Percentiles rank a stretch among this genome's conserved stretches.
phyloP scores from a whole-genome alignment of 2,888 invertebrate species.

The Seira musarum region DNA sequence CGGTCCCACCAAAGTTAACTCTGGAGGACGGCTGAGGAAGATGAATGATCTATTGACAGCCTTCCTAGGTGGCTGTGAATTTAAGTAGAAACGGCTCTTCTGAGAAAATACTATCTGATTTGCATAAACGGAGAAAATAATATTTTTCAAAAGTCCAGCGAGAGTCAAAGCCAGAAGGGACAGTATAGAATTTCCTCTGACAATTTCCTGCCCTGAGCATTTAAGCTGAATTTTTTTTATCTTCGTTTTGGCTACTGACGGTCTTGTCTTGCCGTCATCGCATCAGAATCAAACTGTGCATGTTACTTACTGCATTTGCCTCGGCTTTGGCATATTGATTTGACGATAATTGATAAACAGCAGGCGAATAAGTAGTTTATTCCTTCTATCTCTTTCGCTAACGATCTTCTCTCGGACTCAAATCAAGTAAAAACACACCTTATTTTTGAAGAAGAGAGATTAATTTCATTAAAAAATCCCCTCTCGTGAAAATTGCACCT shows the following conservation, averaged over 20 bases:
- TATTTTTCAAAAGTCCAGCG: no score
- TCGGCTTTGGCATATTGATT: background rate
- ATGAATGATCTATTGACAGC: conserved; percentile 48
- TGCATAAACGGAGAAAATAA: conserved; percentile 7
- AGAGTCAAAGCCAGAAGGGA: background rate
- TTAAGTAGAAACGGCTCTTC: background rate
- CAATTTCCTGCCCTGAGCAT: background rate
- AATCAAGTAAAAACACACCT: background rate
- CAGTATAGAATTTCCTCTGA: no score
- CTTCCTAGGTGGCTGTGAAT: conserved; percentile 29
- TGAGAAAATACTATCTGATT: background rate
- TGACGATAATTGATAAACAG: background rate
- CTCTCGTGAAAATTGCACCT: background rate
- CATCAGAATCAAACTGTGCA: no score
- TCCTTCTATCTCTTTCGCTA: background rate
- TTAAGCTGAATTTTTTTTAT: background rate
- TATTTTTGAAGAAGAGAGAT: background rate
- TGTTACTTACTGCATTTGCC: background rate
- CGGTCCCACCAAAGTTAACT: no score
- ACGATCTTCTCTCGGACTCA: no score
- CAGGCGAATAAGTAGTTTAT: no score
- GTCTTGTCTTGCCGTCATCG: background rate
- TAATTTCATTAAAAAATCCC: background rate
- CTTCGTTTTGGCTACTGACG: background rate
- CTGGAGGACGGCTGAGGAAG: background rate